Conservation (phyloP, 2,113 vertebrate species). For the Pollachius pollachius region DNA sequence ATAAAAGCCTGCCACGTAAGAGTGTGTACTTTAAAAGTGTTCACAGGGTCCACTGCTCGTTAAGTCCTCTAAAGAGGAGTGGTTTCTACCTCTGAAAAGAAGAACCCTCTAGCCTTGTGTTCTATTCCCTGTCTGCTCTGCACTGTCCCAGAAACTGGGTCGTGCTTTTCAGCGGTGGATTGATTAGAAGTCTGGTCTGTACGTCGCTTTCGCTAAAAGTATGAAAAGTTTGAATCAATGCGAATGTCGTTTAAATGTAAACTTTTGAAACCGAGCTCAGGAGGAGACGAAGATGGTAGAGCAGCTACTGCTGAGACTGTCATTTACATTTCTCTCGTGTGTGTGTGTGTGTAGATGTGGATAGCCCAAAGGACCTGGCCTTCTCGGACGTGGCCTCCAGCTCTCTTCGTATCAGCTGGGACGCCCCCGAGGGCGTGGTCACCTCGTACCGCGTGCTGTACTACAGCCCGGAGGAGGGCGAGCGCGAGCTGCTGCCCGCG, state of each 20-base stretch:
- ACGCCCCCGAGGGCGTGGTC: slow-evolving; percentile 92
- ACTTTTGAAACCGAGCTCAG: not conserved
- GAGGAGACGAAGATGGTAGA: too few relatives aligned
- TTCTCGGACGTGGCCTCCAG: slow-evolving; percentile 93
- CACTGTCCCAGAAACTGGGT: too few relatives aligned
- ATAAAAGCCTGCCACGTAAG: too few relatives aligned
- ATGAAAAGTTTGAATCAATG: not conserved
- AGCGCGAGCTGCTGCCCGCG: slow-evolving; percentile 87
- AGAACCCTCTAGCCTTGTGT: too few relatives aligned
- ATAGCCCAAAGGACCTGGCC: slow-evolving; percentile 90
- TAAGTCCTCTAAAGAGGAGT: too few relatives aligned
- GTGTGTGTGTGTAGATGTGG: slow-evolving; percentile 75
- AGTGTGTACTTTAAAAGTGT: too few relatives aligned
- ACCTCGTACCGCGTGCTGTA: slow-evolving; percentile 90
- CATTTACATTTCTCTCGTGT: not conserved
- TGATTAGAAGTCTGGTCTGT: too few relatives aligned
- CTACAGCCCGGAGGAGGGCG: slow-evolving; percentile 90
- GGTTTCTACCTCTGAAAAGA: too few relatives aligned
- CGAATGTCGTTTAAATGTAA: not conserved
- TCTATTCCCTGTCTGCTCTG: too few relatives aligned
- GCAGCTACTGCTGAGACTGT: not conserved
- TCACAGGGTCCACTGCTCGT: too few relatives aligned
- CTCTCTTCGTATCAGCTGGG: slow-evolving; percentile 93
- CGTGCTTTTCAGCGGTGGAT: too few relatives aligned
- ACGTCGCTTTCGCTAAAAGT: too few relatives aligned